Conservation (phyloP, 2,888 invertebrate species). For the Melanostoma mellinum region DNA sequence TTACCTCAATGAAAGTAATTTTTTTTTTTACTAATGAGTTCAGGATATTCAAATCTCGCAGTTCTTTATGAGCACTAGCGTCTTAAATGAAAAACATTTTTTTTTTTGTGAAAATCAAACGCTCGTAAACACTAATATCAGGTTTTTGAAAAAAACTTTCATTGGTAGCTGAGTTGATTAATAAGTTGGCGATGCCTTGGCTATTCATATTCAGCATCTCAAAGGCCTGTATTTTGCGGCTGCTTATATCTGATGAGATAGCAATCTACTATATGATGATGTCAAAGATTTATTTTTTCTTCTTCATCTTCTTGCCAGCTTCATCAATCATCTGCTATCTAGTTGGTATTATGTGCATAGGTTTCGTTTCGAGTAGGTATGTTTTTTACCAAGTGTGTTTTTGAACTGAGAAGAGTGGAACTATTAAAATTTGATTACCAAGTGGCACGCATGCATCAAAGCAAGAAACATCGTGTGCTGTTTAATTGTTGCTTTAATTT, state of each 20-base stretch:
- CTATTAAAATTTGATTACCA: slow-evolving; percentile 24
- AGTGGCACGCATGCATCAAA: slow-evolving; percentile 13
- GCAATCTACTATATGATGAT: slow-evolving; percentile 52
- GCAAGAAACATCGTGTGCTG: slow-evolving; percentile 10
- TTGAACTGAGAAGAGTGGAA: slow-evolving; percentile 47
- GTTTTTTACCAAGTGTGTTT: slow-evolving; percentile 30
- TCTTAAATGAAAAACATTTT: neutral
- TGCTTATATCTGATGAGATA: slow-evolving; percentile 31
- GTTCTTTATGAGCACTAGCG: neutral
- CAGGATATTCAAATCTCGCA: neutral
- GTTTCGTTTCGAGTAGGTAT: slow-evolving; percentile 5
- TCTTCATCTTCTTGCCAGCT: slow-evolving; percentile 24
- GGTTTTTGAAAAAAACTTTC: slow-evolving; percentile 60
- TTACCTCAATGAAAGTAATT: too few species aligned
- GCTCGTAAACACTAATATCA: slow-evolving; percentile 56
- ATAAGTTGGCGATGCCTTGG: slow-evolving; percentile 50
- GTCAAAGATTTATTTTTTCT: slow-evolving; percentile 48
- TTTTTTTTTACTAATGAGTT: too few species aligned
- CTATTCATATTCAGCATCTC: slow-evolving; percentile 34
- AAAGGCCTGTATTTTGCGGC: slow-evolving; percentile 33
- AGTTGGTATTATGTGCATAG: neutral
- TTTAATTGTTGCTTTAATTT: slow-evolving; percentile 52
- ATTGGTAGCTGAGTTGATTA: slow-evolving; percentile 47
- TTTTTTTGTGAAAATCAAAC: slow-evolving; percentile 10
- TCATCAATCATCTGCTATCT: slow-evolving; percentile 54